Conservation (phyloP, 2,797 vertebrate species). For the Falco cherrug region DNA sequence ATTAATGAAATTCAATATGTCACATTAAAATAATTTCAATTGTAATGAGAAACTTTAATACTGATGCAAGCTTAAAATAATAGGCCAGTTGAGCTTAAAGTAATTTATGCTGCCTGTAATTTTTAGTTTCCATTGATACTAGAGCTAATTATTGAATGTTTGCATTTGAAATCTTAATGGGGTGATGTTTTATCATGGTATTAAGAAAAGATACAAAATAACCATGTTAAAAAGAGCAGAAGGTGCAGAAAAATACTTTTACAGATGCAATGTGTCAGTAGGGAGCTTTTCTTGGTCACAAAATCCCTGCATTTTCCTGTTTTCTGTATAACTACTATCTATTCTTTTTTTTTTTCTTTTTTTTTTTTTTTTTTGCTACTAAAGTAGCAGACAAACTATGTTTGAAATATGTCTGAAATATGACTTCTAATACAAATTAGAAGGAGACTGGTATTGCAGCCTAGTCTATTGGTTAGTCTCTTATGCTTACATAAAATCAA, state of each 20-base stretch:
- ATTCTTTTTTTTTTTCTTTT: neutral
- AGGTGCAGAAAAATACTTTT: neutral
- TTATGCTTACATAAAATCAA: neutral
- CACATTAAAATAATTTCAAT: constrained; percentile 61
- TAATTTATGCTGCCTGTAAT: constrained; percentile 31
- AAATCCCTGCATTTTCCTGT: neutral
- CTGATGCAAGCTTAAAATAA: constrained; percentile 14
- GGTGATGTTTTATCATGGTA: neutral
- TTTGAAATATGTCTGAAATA: neutral
- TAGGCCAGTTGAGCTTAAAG: constrained; percentile 19
- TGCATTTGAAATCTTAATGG: constrained; percentile 30
- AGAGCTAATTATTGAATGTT: constrained; percentile 41
- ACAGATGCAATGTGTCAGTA: neutral
- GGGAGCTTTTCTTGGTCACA: neutral
- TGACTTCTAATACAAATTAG: neutral
- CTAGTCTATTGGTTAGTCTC: neutral
- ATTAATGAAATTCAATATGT: constrained; percentile 66
- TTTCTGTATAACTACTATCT: neutral
- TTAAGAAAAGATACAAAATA: neutral
- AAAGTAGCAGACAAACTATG: neutral
- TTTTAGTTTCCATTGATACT: constrained; percentile 30
- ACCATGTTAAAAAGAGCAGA: neutral
- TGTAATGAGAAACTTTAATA: constrained; percentile 54
- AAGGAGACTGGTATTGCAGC: neutral
- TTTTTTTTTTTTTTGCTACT: neutral